A percentile compares a stretch with the other conserved stretches of the same genome.
Evolutionary conservation across 2,797 vertebrate species (phyloP).

Genomic region (Balearica regulorum): DNA sequence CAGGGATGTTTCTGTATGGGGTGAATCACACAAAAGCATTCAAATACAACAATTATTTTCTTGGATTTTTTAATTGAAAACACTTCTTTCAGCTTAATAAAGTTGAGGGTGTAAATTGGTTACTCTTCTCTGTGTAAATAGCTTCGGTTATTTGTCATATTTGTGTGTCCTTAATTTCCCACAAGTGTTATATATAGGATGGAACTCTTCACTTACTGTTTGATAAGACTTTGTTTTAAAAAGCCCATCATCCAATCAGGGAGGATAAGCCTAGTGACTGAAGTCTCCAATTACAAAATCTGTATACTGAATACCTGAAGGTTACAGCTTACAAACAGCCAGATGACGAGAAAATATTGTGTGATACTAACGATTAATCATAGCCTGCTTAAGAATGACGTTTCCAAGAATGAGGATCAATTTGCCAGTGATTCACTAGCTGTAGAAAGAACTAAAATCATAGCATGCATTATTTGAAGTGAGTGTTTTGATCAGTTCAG

Average conservation of each 20-base stretch:
- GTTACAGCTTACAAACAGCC: conserved; percentile 40
- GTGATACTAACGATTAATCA: conserved; percentile 41
- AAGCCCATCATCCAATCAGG: background rate
- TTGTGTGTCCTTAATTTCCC: background rate
- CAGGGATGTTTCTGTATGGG: background rate
- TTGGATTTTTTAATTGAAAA: background rate
- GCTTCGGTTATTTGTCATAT: background rate
- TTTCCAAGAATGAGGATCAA: conserved; percentile 36
- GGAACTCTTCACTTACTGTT: background rate
- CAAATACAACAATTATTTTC: background rate
- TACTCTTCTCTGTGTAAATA: background rate
- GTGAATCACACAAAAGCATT: background rate
- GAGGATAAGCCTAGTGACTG: background rate
- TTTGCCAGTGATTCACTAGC: conserved; percentile 38
- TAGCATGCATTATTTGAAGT: background rate
- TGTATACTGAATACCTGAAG: background rate
- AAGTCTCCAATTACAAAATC: conserved; percentile 27
- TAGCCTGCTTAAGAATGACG: conserved; percentile 8
- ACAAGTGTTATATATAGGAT: background rate
- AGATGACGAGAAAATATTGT: conserved; percentile 18
- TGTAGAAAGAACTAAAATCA: conserved; percentile 11
- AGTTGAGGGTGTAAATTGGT: background rate
- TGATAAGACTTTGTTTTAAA: background rate
- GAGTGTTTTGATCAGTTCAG: conserved; percentile 23
- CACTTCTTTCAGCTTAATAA: background rate